Evolutionary conservation across 2,797 vertebrate genomes (phyloP).

Genomic region (Catharus ustulatus): DNA sequence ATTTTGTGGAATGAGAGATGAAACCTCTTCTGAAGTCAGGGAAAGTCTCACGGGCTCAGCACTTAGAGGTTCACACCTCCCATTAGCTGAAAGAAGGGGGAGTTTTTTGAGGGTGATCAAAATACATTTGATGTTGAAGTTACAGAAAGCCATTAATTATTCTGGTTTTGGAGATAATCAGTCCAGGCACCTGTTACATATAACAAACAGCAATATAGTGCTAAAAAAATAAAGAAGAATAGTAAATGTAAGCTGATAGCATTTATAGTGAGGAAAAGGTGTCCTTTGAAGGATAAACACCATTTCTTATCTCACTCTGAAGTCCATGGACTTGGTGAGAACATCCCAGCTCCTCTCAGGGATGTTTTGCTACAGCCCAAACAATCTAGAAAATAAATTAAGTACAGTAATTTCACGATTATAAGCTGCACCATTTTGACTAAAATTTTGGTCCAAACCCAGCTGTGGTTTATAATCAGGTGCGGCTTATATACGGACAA

Average conservation of each 20-base stretch:
- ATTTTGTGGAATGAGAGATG: background rate
- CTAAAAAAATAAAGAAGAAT: background rate
- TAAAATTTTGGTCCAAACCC: too few relatives aligned
- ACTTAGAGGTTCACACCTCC: background rate
- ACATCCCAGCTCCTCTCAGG: background rate
- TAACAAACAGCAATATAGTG: background rate
- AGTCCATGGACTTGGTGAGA: background rate
- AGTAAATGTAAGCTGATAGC: background rate
- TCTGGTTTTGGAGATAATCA: background rate
- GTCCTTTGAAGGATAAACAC: background rate
- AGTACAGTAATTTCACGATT: too few relatives aligned
- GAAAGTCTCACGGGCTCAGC: background rate
- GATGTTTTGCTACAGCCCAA: background rate
- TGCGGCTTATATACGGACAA: too few relatives aligned
- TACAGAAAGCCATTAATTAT: conserved; percentile 26
- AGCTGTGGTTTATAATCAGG: too few relatives aligned
- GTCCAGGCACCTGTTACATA: background rate
- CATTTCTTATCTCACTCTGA: background rate
- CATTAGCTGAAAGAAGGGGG: background rate
- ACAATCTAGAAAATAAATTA: background rate
- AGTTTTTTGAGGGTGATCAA: background rate
- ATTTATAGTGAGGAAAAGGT: background rate
- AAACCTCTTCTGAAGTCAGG: conserved; percentile 37
- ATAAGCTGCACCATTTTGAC: too few relatives aligned
- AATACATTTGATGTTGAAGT: conserved; percentile 24